Evolutionary conservation across 1,140 invertebrate species (phyloP).

Genomic region (Camponotus floridanus): DNA sequence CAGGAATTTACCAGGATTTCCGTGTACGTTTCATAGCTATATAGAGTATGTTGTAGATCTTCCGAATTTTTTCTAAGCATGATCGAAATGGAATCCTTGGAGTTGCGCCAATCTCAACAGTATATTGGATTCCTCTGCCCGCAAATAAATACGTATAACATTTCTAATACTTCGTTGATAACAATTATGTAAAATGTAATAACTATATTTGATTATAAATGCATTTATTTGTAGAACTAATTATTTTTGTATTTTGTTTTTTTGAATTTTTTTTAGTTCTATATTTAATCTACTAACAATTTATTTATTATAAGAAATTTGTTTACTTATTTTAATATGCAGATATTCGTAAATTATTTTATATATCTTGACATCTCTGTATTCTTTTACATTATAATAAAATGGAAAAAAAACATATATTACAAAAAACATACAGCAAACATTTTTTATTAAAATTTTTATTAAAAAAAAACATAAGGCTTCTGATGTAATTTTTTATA

Average conservation of each 20-base stretch:
- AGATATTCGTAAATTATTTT: not conserved
- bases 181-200: not conserved
- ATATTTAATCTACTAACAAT: not conserved
- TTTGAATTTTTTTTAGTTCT: not conserved
- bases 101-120: not conserved
- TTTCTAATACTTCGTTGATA: not conserved
- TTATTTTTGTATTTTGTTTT: not conserved
- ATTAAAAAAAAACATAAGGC: not conserved
- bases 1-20: constrained; percentile 53
- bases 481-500: not conserved
- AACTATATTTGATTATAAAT: not conserved
- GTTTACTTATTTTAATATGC: not conserved
- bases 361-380: not conserved
- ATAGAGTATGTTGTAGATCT: constrained; percentile 20
- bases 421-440: not conserved
- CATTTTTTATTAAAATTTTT: constrained; percentile 3
- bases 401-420: not conserved
- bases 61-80: constrained; percentile 27
- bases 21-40: constrained; percentile 49
- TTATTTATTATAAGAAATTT: constrained; percentile 4
- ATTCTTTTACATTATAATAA: not conserved
- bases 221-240: not conserved
- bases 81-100: constrained; percentile 35
- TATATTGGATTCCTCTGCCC: not conserved
- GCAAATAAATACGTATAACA: constrained; percentile 19